phyloP scores from a whole-genome alignment of 1,140 invertebrate species.

The Mya arenaria region DNA sequence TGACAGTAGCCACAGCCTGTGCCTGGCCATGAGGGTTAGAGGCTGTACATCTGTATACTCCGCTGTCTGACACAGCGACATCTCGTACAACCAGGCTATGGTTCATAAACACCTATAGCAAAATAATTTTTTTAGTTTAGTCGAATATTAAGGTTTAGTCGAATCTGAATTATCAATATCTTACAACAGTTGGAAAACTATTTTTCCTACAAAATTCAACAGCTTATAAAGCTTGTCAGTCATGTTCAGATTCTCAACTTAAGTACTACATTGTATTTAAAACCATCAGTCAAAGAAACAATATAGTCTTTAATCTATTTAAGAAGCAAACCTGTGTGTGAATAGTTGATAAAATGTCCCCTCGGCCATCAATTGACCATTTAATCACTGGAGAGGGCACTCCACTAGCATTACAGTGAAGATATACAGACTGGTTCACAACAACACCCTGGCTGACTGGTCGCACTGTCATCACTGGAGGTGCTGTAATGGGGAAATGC shows the following conservation, averaged over 20 bases:
- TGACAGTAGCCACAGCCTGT: constrained; percentile 36
- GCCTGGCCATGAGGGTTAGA: constrained; percentile 13
- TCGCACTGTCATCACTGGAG: neutral
- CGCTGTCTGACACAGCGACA: constrained; percentile 25
- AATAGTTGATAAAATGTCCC: neutral
- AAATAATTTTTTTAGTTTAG: too few species aligned
- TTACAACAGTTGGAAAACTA: too few species aligned
- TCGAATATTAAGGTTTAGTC: too few species aligned
- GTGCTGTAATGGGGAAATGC: too few species aligned
- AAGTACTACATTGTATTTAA: too few species aligned
- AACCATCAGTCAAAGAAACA: too few species aligned
- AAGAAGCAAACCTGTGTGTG: constrained; percentile 23
- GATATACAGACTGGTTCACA: neutral
- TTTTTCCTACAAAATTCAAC: too few species aligned
- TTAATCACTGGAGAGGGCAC: constrained; percentile 7
- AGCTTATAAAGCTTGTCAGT: too few species aligned
- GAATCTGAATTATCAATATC: too few species aligned
- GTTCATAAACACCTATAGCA: constrained; percentile 39
- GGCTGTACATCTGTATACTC: constrained; percentile 37
- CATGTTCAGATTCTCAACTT: too few species aligned
- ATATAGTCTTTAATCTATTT: too few species aligned
- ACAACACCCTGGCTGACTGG: constrained; percentile 38
- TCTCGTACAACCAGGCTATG: constrained; percentile 35
- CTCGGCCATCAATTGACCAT: constrained; percentile 31
- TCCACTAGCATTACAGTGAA: constrained; percentile 35